Evolutionary conservation across 2,797 vertebrate species (phyloP).

Genomic region (Heteromormyrus szaboi): DNA sequence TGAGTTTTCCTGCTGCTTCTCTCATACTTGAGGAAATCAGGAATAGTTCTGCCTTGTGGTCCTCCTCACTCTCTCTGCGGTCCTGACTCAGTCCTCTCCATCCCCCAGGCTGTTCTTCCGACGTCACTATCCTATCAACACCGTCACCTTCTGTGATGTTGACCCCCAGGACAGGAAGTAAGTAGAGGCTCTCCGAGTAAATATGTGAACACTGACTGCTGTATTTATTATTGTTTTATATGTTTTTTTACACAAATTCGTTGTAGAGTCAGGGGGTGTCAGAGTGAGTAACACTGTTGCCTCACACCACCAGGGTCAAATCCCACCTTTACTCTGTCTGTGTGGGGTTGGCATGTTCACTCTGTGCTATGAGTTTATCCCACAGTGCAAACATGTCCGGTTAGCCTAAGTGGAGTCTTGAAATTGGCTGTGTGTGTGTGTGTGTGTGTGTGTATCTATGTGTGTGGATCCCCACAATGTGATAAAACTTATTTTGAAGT

Average conservation of each 20-base stretch:
- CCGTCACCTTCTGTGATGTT: slow-evolving; percentile 88
- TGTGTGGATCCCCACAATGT: no score
- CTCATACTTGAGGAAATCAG: neutral
- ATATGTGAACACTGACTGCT: neutral
- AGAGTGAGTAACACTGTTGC: neutral
- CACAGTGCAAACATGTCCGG: neutral
- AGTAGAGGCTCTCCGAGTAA: slow-evolving; percentile 41
- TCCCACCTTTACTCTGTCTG: neutral
- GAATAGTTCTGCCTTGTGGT: neutral
- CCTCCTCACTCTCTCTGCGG: neutral
- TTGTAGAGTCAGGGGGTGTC: neutral
- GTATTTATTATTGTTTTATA: neutral
- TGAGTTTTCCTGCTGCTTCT: neutral
- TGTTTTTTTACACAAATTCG: neutral
- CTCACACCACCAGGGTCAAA: neutral
- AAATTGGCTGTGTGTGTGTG: neutral
- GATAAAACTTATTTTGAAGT: no score
- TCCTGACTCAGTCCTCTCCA: neutral
- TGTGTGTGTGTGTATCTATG: neutral
- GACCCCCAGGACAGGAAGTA: slow-evolving; percentile 96
- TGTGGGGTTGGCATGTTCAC: neutral
- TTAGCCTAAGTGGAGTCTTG: neutral
- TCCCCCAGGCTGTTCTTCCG: slow-evolving; percentile 84
- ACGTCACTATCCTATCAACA: slow-evolving; percentile 88
- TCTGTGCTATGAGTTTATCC: neutral